Evolutionary conservation across 2,797 vertebrate genomes (phyloP), one percentile per base, ranked within the genome.

Genomic region (Lacerta bilineata): DNA sequence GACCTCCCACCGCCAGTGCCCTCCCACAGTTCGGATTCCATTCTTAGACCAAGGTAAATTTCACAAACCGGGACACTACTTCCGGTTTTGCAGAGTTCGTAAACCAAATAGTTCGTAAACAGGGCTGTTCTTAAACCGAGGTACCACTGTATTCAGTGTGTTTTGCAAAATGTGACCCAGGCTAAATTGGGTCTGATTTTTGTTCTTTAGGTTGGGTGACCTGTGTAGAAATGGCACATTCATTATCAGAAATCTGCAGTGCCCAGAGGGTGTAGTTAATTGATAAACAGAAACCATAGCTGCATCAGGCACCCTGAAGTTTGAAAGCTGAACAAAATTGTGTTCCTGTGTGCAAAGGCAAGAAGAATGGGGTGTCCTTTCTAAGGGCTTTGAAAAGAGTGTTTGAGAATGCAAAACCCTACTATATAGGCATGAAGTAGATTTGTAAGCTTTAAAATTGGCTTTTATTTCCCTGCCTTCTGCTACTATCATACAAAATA

Each of bases 241-340:
- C 91, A 91, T 93, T 91, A 91, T 92, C 87, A 87, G 92, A 92
- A 92, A 86, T 86, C 85, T 89, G 74, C 90, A 93, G 93, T 90
- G 86, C 74, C 89, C 93, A 88, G 90, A 84, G 71, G 55, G 13
- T 74, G 80, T 84, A 68, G 27, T 55, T 80, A 93, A 91, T 1
- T 91, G 89, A 85, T 8, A 88, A 93, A 87, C 76, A 81, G 23
- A 80, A 87, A 76, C 13, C 55, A 86, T 59, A 91, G 84, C 82
- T 78, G 59, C 36, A 89, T 83, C 61, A 41, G 75, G 41, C 15
- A 76, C 79, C 86, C 90, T 80, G 66, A 18, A 87, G 39, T 80
- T 92, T 61, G 88, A 86, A 90, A 91, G 91, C 39, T 33, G 85
- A 91, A 50, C 84, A 85, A 36, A 15, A 85, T 89, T 36, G 69